A percentile compares a stretch with the other conserved stretches of the same genome.
Conservation (phyloP, 2,113 vertebrate species). For the Martes martes region DNA sequence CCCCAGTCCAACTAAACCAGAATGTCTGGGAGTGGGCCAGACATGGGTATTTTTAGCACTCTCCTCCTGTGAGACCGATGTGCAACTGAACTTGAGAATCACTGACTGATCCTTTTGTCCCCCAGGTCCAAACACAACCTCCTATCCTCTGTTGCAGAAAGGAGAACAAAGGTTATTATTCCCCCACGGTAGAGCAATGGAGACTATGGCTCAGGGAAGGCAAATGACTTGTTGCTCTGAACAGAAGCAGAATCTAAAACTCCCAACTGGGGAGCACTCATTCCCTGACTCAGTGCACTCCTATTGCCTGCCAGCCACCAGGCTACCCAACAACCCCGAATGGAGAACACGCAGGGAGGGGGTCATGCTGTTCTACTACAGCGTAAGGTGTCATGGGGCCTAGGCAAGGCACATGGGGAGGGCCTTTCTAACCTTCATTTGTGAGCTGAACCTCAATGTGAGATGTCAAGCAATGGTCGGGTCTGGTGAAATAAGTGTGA, state of each 20-base stretch:
- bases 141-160: not conserved
- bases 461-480: not conserved
- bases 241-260: not conserved
- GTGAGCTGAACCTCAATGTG: not conserved
- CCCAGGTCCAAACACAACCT: not conserved
- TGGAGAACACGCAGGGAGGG: not conserved
- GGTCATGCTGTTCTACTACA: not conserved
- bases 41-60: not conserved
- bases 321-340: not conserved
- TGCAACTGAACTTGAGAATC: not conserved
- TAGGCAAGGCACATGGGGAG: not conserved
- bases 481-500: not conserved
- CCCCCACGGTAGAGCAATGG: not conserved
- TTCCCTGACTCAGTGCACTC: not conserved
- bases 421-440: not conserved
- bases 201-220: not conserved
- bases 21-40: not conserved
- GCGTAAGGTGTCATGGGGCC: accelerated
- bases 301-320: not conserved
- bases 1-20: not conserved
- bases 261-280: not conserved
- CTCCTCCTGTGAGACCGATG: not conserved
- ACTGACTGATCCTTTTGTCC: not conserved
- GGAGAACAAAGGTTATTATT: not conserved
- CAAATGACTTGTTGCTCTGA: not conserved